Percentiles rank a stretch among this genome's conserved stretches.
These are phyloP conservation scores for Chiloscyllium plagiosum DNA, from an alignment of 2,113 vertebrate genomes.

Conservation along the genomic window DNA sequence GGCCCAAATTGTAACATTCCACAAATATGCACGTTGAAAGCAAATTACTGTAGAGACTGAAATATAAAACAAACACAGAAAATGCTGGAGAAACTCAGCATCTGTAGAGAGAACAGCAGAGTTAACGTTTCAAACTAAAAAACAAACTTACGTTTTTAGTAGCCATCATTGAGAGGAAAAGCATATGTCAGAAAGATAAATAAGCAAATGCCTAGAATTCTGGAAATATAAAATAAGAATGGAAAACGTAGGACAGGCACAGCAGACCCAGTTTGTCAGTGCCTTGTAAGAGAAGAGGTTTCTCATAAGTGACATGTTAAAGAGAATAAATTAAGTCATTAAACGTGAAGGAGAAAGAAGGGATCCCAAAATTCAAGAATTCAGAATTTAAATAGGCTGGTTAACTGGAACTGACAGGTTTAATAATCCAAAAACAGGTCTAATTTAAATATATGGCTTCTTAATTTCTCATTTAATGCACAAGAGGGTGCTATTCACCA, in stretches of 20 bases:
- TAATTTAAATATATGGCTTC: not conserved
- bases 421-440: not conserved
- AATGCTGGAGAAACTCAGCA: no score
- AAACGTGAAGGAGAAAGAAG: not conserved
- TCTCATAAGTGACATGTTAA: not conserved
- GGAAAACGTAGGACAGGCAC: not conserved
- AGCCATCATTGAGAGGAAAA: not conserved
- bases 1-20: not conserved
- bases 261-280: not conserved
- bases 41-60: no score
- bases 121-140: not conserved
- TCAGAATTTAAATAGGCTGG: not conserved
- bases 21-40: no score
- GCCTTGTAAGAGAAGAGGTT: no score
- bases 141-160: not conserved
- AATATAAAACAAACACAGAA: no score
- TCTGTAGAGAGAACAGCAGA: no score
- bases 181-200: not conserved
- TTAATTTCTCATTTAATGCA: not conserved
- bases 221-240: not conserved
- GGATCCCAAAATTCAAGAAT: not conserved
- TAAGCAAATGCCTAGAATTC: not conserved
- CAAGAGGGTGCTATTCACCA: slow-evolving; percentile 17
- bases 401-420: not conserved
- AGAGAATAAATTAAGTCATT: not conserved